These are phyloP conservation scores for Pseudococcus longispinus DNA, from an alignment of 2,888 invertebrate species.

Conservation along the genomic window DNA sequence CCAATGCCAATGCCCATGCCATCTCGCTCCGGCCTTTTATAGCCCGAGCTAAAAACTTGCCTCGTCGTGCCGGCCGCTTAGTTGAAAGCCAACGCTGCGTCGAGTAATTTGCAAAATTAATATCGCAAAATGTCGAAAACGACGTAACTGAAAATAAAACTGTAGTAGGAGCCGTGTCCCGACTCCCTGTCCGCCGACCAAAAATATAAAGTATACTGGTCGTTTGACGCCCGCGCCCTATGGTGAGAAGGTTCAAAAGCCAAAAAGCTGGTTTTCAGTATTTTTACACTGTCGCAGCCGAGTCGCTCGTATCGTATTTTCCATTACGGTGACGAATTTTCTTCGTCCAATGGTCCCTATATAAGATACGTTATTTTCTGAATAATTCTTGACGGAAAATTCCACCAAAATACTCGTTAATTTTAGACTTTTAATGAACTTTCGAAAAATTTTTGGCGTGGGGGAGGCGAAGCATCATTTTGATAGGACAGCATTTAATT, in stretches of 20 bases:
- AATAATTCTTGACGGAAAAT: too few species aligned
- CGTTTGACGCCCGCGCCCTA: constrained; percentile 1
- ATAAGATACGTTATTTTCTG: too few species aligned
- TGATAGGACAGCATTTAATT: too few species aligned
- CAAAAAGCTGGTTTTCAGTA: background rate
- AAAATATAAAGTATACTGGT: background rate
- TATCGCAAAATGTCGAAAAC: constrained; percentile 45
- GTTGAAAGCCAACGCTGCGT: background rate
- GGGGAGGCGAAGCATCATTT: too few species aligned
- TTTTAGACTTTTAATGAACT: too few species aligned
- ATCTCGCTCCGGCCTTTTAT: background rate
- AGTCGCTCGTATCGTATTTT: too few species aligned
- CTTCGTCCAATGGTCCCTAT: too few species aligned
- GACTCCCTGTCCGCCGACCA: background rate
- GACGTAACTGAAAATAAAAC: background rate
- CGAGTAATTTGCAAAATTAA: constrained; percentile 53
- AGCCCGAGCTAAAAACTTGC: background rate
- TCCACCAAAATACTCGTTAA: too few species aligned
- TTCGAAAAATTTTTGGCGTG: too few species aligned
- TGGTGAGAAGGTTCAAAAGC: background rate
- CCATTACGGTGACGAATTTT: too few species aligned
- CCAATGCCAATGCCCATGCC: too few species aligned
- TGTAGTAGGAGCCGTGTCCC: background rate
- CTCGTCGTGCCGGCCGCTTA: background rate
- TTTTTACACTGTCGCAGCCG: background rate